Evolutionary conservation across 2,797 vertebrate species (phyloP).

Genomic region (Cryptoblepharus egeriae): DNA sequence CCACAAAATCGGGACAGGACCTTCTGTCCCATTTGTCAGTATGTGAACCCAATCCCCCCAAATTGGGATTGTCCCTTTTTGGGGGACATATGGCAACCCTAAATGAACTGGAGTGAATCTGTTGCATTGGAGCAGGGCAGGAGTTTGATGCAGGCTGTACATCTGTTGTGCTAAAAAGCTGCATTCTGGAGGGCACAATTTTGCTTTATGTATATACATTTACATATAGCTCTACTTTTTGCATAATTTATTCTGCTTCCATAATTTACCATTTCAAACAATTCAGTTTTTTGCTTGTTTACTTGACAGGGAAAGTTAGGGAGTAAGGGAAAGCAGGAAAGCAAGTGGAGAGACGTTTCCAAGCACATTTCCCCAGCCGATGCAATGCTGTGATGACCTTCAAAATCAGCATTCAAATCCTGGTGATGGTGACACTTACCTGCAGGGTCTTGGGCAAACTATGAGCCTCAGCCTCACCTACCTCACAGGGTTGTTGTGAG

Average conservation of each 20-base stretch:
- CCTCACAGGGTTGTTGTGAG: neutral
- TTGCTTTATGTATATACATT: neutral
- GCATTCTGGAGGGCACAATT: neutral
- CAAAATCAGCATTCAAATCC: neutral
- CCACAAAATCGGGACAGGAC: too few relatives aligned
- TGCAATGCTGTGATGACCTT: neutral
- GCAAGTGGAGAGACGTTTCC: neutral
- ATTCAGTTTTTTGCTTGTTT: neutral
- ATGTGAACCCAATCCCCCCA: too few relatives aligned
- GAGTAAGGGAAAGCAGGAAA: too few relatives aligned
- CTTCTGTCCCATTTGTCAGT: too few relatives aligned
- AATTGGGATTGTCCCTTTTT: too few relatives aligned
- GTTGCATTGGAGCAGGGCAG: neutral
- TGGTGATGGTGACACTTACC: neutral
- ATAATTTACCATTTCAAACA: neutral
- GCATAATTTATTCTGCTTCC: neutral
- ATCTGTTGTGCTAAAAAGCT: neutral
- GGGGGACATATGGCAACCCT: too few relatives aligned
- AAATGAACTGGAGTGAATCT: neutral
- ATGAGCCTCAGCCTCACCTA: neutral
- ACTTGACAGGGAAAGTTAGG: neutral
- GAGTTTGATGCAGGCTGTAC: neutral
- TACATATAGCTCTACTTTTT: neutral
- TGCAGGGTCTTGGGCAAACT: neutral
- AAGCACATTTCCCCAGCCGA: neutral